Conservation (phyloP, 2,888 invertebrate species). For the Boloria euphrosyne region DNA sequence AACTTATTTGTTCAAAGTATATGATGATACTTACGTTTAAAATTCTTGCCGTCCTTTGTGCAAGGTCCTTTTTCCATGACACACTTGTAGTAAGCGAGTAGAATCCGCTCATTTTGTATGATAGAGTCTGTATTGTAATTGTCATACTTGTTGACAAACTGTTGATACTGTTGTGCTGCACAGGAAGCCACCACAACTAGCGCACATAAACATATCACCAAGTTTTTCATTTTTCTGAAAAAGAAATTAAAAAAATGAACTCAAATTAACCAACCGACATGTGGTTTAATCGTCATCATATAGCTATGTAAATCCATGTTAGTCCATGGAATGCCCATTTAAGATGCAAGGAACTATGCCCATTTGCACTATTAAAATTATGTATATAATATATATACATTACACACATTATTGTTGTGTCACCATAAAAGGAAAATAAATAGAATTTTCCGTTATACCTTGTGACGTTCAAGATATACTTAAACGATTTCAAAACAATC, state of each 20-base stretch:
- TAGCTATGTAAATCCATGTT: too few relatives aligned
- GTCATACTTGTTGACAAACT: slow-evolving; percentile 63
- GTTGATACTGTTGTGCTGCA: slow-evolving; percentile 54
- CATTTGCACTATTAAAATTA: too few relatives aligned
- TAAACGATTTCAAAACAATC: too few relatives aligned
- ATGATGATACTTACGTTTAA: slow-evolving; percentile 64
- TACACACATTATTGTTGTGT: too few relatives aligned
- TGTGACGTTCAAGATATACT: too few relatives aligned
- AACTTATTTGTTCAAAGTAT: background rate
- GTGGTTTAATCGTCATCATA: too few relatives aligned
- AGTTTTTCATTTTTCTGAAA: slow-evolving; percentile 60
- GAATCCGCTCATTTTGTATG: slow-evolving; percentile 72
- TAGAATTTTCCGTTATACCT: too few relatives aligned
- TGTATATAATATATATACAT: too few relatives aligned
- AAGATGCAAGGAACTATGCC: too few relatives aligned
- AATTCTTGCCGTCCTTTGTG: slow-evolving; percentile 75
- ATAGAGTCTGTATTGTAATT: slow-evolving; percentile 75
- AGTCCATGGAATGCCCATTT: too few relatives aligned
- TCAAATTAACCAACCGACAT: background rate
- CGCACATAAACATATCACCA: slow-evolving; percentile 54
- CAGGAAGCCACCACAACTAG: slow-evolving; percentile 67
- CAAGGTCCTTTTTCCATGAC: slow-evolving; percentile 79
- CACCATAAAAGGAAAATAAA: too few relatives aligned
- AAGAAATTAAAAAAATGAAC: background rate
- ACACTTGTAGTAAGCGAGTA: slow-evolving; percentile 75